Evolutionary conservation across 2,113 vertebrate species (phyloP), one percentile per base, ranked within the genome.

Genomic region (Nothoprocta pentlandii): DNA sequence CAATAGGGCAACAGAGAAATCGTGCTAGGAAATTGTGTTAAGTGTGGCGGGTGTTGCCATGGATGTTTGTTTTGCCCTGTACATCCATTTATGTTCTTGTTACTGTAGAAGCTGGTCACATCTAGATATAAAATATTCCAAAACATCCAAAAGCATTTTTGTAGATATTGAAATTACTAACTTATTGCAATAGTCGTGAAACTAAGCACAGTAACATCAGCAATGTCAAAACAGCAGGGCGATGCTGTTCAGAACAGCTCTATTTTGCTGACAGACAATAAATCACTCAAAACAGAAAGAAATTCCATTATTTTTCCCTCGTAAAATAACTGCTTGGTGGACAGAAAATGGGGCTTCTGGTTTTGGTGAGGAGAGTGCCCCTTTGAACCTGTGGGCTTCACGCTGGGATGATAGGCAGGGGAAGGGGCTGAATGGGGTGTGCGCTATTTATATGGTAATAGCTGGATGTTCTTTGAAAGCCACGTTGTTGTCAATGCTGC

Each of bases 371-470:
- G 67, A 70, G 8, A 47, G 25, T 90, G 20, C 46, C 79, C 85
- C 85, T 85, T 89, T 95, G 85, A 83, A 93, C 26, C 92, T 91
- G 15, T 28, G 61, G 75, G 13, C 34, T 93, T 96, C 93, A 92
- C 77, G 49, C 80, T 73, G 39, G 39, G 93, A 51, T 87, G 91
- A 90, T 71, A 74, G 53, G 28, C 85, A 94, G 63, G 93, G 23
- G 59, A 88, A 90, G 32, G 82, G 93, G 41, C 42, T 44, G 42
- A 70, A 80, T 94, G 94, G 46, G 85, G 83, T 75, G 73, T 91
- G n/a, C 73, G 64, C 84, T 94, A n/a, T 94, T 97, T 92, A 41
- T 93, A 66, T 95, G 90, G 63, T 81, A 93, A 92, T 28, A 8
- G 78, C 30, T 91, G 87, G 70, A 94, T 13, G 10, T 22, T 80